Evolutionary conservation across 2,797 vertebrate species (phyloP).

Genomic region (Rhabdophis nuchalis): DNA sequence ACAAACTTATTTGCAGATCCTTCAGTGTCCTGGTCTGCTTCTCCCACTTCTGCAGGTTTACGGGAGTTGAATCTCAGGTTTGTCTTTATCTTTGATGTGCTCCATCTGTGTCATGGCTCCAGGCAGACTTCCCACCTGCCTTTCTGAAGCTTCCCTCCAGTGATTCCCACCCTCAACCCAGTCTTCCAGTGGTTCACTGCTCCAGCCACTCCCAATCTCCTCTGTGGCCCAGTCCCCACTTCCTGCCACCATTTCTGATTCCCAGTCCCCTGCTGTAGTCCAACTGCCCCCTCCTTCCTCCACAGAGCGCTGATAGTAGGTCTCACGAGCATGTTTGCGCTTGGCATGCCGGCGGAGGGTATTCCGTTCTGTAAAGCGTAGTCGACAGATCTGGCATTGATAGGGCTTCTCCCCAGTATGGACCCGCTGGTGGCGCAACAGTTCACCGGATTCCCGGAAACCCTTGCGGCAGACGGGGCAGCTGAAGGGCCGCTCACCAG

Average conservation of each 20-base stretch:
- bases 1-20: neutral
- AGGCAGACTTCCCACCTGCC: neutral
- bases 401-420: constrained; percentile 90
- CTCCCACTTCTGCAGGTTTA: constrained; percentile 3
- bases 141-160: constrained; percentile 18
- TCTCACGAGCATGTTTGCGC: constrained; percentile 81
- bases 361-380: constrained; percentile 88
- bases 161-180: constrained; percentile 22
- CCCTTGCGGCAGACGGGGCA: constrained; percentile 85
- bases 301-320: constrained; percentile 59
- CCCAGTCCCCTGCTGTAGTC: constrained; percentile 11
- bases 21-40: neutral
- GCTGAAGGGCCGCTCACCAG: constrained; percentile 84
- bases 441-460: constrained; percentile 87
- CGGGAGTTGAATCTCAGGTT: constrained; percentile 16
- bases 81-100: constrained; percentile 6
- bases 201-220: constrained; percentile 5
- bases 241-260: constrained; percentile 16
- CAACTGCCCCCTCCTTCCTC: constrained; percentile 32
- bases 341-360: constrained; percentile 86
- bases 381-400: constrained; percentile 86
- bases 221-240: constrained; percentile 27
- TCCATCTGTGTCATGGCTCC: neutral
- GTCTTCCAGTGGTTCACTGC: constrained; percentile 17
- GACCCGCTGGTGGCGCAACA: constrained; percentile 86